Percentiles rank a stretch among this genome's conserved stretches.
These are phyloP conservation scores for Sapayoa aenigma DNA, from an alignment of 2,113 vertebrate species.

Conservation along the genomic window DNA sequence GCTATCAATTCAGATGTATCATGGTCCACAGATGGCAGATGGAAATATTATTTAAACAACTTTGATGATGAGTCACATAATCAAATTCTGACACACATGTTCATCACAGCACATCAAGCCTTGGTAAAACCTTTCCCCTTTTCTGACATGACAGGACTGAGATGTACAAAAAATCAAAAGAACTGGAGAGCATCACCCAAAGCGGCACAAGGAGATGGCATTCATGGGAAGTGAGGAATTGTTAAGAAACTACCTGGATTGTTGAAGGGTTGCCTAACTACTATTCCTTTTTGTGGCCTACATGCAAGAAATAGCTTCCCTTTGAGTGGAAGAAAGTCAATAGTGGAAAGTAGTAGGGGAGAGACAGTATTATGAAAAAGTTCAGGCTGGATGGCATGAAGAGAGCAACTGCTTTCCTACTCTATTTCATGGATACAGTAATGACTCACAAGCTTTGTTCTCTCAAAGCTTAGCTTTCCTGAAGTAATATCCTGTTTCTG, in stretches of 20 bases:
- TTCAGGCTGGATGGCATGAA: not conserved
- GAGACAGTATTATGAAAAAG: not conserved
- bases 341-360: not conserved
- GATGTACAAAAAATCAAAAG: not conserved
- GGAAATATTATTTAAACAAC: not conserved
- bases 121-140: not conserved
- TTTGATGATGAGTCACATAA: not conserved
- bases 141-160: not conserved
- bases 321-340: not conserved
- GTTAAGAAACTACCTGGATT: not conserved
- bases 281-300: not conserved
- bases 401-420: not conserved
- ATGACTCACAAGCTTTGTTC: not conserved
- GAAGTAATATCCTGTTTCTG: not conserved
- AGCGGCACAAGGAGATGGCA: not conserved
- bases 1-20: not conserved
- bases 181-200: not conserved
- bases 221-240: not conserved
- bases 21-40: not conserved
- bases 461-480: not conserved
- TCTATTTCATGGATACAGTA: not conserved
- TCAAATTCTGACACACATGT: not conserved
- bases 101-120: not conserved
- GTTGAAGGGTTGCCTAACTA: not conserved
- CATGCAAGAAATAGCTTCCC: not conserved